Conservation (phyloP, 2,113 vertebrate species). For the Eidolon helvum region DNA sequence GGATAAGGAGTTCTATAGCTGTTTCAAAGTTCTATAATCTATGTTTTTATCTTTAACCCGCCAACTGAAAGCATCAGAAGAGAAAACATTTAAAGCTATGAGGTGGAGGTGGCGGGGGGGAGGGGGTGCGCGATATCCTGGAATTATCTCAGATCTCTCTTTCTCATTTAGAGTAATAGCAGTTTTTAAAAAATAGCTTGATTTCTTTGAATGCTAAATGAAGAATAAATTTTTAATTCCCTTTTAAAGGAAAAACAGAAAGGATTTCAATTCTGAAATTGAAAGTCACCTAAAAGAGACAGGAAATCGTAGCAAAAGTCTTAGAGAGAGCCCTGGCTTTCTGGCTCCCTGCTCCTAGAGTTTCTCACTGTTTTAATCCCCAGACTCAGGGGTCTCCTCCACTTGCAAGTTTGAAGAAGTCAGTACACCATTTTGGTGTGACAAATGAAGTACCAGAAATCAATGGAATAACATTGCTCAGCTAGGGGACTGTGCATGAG, state of each 20-base stretch:
- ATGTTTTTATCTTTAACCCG: not conserved
- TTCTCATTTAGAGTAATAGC: not conserved
- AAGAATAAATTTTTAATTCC: not conserved
- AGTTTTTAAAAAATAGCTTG: not conserved
- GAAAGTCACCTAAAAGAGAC: not conserved
- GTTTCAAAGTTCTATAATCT: not conserved
- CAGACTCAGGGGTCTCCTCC: not conserved
- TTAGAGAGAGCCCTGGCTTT: not conserved
- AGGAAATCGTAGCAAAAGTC: not conserved
- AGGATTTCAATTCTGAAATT: not conserved
- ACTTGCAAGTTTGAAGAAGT: not conserved
- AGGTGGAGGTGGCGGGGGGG: not conserved
- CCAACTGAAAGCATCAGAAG: not conserved
- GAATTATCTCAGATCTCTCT: not conserved
- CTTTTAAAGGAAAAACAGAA: not conserved
- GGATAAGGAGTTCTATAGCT: not conserved
- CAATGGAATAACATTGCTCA: not conserved
- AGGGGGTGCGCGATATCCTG: not conserved
- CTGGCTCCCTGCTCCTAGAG: not conserved
- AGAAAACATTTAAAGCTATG: not conserved
- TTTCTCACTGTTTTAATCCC: not conserved
- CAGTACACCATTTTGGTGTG: not conserved
- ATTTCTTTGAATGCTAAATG: slow-evolving; percentile 16
- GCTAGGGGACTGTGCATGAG: fast-evolving
- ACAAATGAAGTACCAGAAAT: not conserved